A percentile compares a stretch with the other conserved stretches of the same genome.
Conservation (phyloP, 2,888 invertebrate species). For the Idaea biselata region DNA sequence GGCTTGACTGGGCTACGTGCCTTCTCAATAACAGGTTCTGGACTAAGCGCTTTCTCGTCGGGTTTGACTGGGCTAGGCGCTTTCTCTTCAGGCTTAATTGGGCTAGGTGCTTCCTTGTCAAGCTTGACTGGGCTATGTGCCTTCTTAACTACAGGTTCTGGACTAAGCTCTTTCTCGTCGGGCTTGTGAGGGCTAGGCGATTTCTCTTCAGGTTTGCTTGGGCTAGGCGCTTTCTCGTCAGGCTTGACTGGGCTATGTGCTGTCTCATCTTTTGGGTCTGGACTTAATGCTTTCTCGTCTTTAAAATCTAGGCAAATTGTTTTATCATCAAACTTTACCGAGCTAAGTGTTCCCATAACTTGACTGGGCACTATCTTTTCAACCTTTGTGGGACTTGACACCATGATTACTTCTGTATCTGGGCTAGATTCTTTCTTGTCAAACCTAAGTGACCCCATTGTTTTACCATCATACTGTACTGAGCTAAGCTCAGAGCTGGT, state of each 20-base stretch:
- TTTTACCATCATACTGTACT: constrained; percentile 11
- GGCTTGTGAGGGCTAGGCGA: constrained; percentile 15
- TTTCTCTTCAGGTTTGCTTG: constrained; percentile 13
- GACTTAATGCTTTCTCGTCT: constrained; percentile 13
- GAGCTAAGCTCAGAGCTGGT: constrained; percentile 12
- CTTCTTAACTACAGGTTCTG: too few relatives aligned
- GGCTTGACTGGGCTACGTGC: background rate
- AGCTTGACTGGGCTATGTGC: too few relatives aligned
- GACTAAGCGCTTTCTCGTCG: constrained; percentile 13
- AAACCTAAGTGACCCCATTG: constrained; percentile 15
- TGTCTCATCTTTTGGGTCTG: constrained; percentile 7
- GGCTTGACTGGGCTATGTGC: constrained; percentile 14
- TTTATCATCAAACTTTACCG: constrained; percentile 8
- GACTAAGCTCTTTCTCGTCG: constrained; percentile 5
- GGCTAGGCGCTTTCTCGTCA: background rate
- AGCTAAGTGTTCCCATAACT: constrained; percentile 16
- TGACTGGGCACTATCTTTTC: constrained; percentile 8
- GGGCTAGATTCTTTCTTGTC: constrained; percentile 6
- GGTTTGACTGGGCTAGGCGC: constrained; percentile 8
- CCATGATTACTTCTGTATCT: constrained; percentile 9
- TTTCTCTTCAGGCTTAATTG: constrained; percentile 9
- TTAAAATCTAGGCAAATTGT: too few relatives aligned
- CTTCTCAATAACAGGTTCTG: constrained; percentile 10
- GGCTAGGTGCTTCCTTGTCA: constrained; percentile 10
- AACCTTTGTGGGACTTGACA: constrained; percentile 5